Evolutionary conservation across 1,140 invertebrate genomes (phyloP), one percentile per base, ranked within the genome.

Genomic region (Bombus ignitus): DNA sequence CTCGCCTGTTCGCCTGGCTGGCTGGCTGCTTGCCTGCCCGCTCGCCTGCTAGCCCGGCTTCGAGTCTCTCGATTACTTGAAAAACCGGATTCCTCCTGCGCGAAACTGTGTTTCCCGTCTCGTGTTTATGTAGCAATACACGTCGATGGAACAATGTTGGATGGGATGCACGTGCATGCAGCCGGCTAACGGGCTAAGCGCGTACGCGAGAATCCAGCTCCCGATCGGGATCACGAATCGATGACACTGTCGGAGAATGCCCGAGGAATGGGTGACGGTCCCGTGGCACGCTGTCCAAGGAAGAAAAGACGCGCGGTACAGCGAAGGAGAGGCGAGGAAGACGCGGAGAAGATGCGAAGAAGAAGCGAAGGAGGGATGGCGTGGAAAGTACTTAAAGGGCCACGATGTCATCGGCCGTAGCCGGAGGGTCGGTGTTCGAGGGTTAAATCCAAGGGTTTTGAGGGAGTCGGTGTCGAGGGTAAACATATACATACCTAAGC

Each of bases 1-100:
- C 85, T 78, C 71, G 77, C 65, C 35, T 77, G 80, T n/a, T 65
- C 62, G 76, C 32, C 71, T 81, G 72, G 35, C 35, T 37, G 68
- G 35, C 68, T 70, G 22, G 68, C 68, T 39, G 68, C 68, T 15
- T 62, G 75, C 28, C 37, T 90, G 87, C 89, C 86, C 73, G 59
- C 39, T 81, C 89, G 87, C 89, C 87, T 74, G 59, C 65, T 81
- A 77, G 75, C 71, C 68, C 70, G 72, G 66, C 75, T 85, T 10
- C 87, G 81, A 77, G 82, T 77, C 87, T 87, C 91, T 91, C 93
- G 93, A 95, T 95, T 95, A 95, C 94, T 95, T 94, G 94, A 95
- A 95, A 95, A 95, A 95, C 95, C 95, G 94, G 95, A 95, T 95
- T 94, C 92, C 93, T 92, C 88, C 90, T 91, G 92, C 92, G 92